phyloP scores from a whole-genome alignment of 2,113 vertebrate species.

The Anhinga anhinga region DNA sequence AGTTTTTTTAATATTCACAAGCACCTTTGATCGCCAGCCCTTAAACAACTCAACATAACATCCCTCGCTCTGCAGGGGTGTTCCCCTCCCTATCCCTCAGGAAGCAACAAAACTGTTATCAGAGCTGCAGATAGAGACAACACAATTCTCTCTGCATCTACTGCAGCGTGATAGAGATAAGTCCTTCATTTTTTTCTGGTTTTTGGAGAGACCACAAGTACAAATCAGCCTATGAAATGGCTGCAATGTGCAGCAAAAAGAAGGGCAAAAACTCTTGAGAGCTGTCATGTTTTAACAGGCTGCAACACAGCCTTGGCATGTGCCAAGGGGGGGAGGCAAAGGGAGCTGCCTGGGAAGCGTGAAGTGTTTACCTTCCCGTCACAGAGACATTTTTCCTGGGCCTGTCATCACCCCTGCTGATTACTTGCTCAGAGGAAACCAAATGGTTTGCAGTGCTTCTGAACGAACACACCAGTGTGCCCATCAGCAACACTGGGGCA shows the following conservation, averaged over 20 bases:
- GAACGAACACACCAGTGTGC: not conserved
- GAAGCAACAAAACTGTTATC: not conserved
- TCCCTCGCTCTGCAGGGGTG: not conserved
- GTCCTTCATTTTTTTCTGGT: not conserved
- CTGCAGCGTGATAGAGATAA: not conserved
- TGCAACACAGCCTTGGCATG: not conserved
- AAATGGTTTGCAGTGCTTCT: conserved; percentile 1
- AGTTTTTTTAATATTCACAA: not conserved
- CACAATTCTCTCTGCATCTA: not conserved
- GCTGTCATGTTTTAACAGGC: not conserved
- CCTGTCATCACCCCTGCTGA: conserved; percentile 18
- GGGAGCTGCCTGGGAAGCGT: not conserved
- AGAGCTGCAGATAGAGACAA: not conserved
- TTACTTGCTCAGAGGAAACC: conserved; percentile 10
- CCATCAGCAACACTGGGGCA: not conserved
- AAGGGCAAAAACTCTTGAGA: not conserved
- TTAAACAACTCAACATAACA: not conserved
- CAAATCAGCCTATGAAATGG: not conserved
- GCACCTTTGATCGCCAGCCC: not conserved
- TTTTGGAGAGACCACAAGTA: not conserved
- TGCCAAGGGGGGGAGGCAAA: not conserved
- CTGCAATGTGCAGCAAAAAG: not conserved
- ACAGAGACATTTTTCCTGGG: conserved; percentile 12
- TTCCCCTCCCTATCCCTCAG: not conserved
- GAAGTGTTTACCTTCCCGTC: conserved; percentile 31